Evolutionary conservation across 1,140 invertebrate genomes (phyloP).

Genomic region (Eurosta solidaginis): DNA sequence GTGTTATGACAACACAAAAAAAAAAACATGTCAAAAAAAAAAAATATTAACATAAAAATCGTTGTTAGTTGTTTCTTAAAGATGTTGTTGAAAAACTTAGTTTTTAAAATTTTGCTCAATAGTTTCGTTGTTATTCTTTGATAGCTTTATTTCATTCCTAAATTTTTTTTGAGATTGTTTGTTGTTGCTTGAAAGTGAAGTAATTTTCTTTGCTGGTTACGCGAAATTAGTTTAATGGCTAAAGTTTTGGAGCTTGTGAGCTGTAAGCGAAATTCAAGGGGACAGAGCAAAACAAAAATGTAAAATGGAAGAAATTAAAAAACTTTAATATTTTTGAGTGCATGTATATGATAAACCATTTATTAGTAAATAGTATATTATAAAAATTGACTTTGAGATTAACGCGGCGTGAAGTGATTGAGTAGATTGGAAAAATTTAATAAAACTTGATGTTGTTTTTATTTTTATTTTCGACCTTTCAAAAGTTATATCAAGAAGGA

Average conservation of each 20-base stretch:
- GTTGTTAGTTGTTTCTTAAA: too few relatives aligned
- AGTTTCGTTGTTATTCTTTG: conserved; percentile 10
- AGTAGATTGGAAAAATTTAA: neutral
- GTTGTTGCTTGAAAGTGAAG: neutral
- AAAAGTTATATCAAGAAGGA: too few relatives aligned
- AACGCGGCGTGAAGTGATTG: neutral
- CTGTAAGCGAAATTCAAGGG: neutral
- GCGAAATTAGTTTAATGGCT: conserved; percentile 13
- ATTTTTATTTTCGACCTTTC: too few relatives aligned
- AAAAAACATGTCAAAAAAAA: neutral
- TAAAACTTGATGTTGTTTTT: too few relatives aligned
- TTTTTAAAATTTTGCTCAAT: conserved; percentile 7
- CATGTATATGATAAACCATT: neutral
- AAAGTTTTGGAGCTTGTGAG: neutral
- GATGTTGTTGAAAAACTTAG: neutral
- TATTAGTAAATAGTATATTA: neutral
- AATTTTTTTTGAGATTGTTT: neutral
- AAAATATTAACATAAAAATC: too few relatives aligned
- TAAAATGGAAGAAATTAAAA: too few relatives aligned
- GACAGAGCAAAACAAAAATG: neutral
- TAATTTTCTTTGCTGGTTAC: conserved; percentile 15
- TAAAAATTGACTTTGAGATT: neutral
- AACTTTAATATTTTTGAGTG: neutral
- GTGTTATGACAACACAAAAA: neutral
- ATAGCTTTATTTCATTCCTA: neutral